A percentile compares a stretch with the other conserved stretches of the same genome.
Evolutionary conservation across 2,113 vertebrate genomes (phyloP).

Genomic region (Clarias macrocephalus): DNA sequence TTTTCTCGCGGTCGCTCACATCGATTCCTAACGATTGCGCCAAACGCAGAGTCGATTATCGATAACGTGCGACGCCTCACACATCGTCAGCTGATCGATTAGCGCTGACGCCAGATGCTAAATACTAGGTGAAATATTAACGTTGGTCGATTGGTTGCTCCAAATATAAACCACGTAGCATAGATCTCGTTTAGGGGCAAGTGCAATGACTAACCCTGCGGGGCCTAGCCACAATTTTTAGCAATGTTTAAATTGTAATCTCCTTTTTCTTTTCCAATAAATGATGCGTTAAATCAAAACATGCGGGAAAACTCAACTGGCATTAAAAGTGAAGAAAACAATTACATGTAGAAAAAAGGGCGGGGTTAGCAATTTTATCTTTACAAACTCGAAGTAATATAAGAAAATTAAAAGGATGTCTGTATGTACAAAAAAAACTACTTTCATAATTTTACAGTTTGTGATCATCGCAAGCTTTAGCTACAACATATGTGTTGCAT

Average conservation of each 20-base stretch:
- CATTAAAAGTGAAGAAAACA: neutral
- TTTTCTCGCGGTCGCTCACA: neutral
- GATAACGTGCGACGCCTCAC: neutral
- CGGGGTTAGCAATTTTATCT: neutral
- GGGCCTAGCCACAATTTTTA: neutral
- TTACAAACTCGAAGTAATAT: neutral
- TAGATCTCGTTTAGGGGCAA: neutral
- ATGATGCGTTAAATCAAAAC: neutral
- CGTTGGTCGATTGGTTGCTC: neutral
- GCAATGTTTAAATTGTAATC: neutral
- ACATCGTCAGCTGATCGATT: neutral
- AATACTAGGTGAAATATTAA: neutral
- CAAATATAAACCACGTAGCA: neutral
- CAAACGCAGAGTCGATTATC: neutral
- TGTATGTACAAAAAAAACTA: no score
- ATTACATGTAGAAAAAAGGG: neutral
- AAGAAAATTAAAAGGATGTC: neutral
- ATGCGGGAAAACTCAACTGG: neutral
- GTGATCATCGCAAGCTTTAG: neutral
- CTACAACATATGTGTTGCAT: neutral
- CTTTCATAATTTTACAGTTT: neutral
- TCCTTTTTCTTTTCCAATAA: neutral
- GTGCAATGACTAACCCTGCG: neutral
- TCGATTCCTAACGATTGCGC: neutral
- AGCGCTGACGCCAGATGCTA: neutral